Evolutionary conservation across 92 coral and sea anemone genomes (phyloP).

Genomic region (Metridium senile): DNA sequence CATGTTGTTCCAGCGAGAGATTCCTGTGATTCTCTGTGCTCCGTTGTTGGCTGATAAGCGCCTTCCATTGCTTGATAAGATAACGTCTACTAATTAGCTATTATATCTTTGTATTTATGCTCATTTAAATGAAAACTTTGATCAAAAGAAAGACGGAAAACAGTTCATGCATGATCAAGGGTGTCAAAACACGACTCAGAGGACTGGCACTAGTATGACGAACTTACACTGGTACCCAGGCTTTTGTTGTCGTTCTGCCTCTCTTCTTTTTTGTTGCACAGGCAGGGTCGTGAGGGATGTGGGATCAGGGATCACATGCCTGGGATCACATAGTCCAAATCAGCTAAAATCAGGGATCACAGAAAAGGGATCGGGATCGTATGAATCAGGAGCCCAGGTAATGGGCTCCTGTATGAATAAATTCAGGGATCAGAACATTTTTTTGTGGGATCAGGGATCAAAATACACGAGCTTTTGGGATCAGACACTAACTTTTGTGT

Average conservation of each 20-base stretch:
- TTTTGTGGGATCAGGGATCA: too few species aligned
- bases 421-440: too few species aligned
- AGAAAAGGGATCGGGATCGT: too few species aligned
- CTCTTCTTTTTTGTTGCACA: background rate
- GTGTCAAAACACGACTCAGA: background rate
- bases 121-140: background rate
- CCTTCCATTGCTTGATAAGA: slow-evolving; percentile 61
- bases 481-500: too few species aligned
- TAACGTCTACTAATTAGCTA: background rate
- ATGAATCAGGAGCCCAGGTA: too few species aligned
- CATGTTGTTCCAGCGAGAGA: slow-evolving; percentile 41
- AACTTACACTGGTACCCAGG: background rate
- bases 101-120: background rate
- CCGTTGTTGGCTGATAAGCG: slow-evolving; percentile 94
- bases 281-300: background rate
- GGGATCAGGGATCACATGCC: too few species aligned
- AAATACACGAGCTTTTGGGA: too few species aligned
- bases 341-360: too few species aligned
- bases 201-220: slow-evolving; percentile 3
- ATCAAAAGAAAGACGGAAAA: background rate
- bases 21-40: slow-evolving; percentile 58
- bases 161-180: background rate
- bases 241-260: background rate
- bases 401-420: too few species aligned
- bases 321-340: too few species aligned